Evolutionary conservation across 1,140 invertebrate genomes (phyloP).

Genomic region (Neomicropteryx cornuta): DNA sequence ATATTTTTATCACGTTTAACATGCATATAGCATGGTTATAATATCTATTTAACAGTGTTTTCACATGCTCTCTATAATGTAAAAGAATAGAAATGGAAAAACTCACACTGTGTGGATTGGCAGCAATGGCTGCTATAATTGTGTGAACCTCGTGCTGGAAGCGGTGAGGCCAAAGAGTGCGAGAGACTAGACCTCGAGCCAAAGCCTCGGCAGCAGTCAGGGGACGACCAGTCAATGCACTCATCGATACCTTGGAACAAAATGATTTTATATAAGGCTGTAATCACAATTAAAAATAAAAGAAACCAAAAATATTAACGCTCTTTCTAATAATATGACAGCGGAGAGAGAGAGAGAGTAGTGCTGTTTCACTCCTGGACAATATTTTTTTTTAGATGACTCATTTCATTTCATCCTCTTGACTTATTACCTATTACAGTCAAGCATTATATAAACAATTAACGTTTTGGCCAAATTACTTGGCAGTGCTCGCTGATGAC

Average conservation of each 20-base stretch:
- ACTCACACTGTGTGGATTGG: constrained; percentile 51
- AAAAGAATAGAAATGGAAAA: not conserved
- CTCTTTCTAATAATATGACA: not conserved
- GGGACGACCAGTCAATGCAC: constrained; percentile 54
- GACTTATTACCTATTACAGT: not conserved
- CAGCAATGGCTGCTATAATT: constrained; percentile 48
- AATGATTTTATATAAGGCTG: constrained; percentile 8
- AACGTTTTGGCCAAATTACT: too few species aligned
- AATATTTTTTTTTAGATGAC: not conserved
- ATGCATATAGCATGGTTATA: not conserved
- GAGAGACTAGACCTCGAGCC: constrained; percentile 55
- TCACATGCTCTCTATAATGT: not conserved
- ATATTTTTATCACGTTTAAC: not conserved
- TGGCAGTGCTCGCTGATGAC: too few species aligned
- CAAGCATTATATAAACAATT: too few species aligned
- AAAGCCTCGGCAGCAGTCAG: constrained; percentile 61
- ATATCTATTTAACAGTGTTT: not conserved
- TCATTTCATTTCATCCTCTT: not conserved
- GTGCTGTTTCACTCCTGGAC: not conserved
- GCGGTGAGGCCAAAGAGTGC: constrained; percentile 57
- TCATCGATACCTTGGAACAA: constrained; percentile 49
- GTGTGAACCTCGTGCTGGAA: constrained; percentile 55
- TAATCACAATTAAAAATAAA: constrained; percentile 1
- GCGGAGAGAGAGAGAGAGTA: not conserved
- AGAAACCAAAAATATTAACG: not conserved